Conservation (phyloP, 2,113 vertebrate genomes). For the Bos indicus region DNA sequence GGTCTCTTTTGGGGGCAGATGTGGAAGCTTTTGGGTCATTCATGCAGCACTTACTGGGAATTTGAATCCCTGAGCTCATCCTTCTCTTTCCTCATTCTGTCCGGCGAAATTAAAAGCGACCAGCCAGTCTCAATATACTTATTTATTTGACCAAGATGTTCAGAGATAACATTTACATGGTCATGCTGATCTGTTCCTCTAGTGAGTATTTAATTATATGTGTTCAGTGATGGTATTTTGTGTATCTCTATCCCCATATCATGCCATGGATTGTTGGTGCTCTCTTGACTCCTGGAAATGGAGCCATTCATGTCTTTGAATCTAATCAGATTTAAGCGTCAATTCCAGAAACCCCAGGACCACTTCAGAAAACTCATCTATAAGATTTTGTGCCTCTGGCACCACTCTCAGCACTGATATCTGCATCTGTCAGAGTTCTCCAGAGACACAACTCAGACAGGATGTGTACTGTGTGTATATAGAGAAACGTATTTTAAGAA, state of each 20-base stretch:
- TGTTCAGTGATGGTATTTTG: not conserved
- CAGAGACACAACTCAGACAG: not conserved
- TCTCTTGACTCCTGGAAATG: not conserved
- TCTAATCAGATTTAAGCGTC: not conserved
- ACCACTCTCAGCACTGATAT: not conserved
- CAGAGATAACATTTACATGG: not conserved
- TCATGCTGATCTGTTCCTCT: not conserved
- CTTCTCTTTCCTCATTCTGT: not conserved
- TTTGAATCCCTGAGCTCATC: not conserved
- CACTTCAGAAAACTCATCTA: not conserved
- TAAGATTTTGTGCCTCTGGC: not conserved
- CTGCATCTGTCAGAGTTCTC: not conserved
- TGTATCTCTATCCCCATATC: not conserved
- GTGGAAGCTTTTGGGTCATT: not conserved
- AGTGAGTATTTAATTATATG: not conserved
- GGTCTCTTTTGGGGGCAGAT: not conserved
- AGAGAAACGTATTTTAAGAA: not conserved
- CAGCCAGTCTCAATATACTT: not conserved
- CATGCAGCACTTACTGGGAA: not conserved
- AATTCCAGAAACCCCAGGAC: not conserved
- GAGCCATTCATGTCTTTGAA: not conserved
- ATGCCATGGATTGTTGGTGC: not conserved
- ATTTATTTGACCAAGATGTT: not conserved
- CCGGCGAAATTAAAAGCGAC: not conserved
- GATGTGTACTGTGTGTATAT: fast-evolving